Conservation (phyloP, 2,888 invertebrate species). For the Heteropelma amictum region DNA sequence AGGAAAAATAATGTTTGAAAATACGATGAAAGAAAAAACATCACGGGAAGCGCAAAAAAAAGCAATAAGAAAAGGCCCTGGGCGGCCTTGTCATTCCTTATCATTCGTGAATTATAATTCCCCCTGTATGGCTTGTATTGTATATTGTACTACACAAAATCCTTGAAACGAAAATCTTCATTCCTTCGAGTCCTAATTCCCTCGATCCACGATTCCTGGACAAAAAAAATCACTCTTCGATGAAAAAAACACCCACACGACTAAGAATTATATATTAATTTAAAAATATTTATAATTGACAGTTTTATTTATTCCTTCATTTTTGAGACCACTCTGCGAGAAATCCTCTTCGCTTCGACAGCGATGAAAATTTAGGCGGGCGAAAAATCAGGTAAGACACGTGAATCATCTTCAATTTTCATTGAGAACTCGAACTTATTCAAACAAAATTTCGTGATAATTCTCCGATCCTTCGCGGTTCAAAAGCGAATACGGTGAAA, state of each 20-base stretch:
- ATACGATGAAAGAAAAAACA: constrained; percentile 30
- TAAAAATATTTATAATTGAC: constrained; percentile 69
- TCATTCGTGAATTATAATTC: constrained; percentile 73
- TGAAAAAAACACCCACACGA: constrained; percentile 69
- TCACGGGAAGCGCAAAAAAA: constrained; percentile 60
- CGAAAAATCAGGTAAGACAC: no score
- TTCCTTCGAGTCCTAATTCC: constrained; percentile 27
- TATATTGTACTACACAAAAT: constrained; percentile 73
- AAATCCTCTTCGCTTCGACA: background rate
- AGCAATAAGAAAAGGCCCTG: constrained; percentile 64
- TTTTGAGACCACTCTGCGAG: background rate
- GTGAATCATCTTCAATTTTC: no score
- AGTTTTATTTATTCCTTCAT: constrained; percentile 42
- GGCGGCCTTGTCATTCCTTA: constrained; percentile 68
- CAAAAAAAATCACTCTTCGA: constrained; percentile 34
- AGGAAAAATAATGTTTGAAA: constrained; percentile 58
- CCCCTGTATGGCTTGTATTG: constrained; percentile 74
- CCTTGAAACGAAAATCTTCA: constrained; percentile 29
- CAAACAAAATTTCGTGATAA: no score
- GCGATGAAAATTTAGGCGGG: no score
- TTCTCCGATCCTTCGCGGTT: no score
- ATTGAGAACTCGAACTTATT: no score
- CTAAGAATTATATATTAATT: constrained; percentile 77
- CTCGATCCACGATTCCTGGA: constrained; percentile 19
- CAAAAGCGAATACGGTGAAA: no score